Evolutionary conservation across 2,888 invertebrate genomes (phyloP).

Genomic region (Hartigia nigra): DNA sequence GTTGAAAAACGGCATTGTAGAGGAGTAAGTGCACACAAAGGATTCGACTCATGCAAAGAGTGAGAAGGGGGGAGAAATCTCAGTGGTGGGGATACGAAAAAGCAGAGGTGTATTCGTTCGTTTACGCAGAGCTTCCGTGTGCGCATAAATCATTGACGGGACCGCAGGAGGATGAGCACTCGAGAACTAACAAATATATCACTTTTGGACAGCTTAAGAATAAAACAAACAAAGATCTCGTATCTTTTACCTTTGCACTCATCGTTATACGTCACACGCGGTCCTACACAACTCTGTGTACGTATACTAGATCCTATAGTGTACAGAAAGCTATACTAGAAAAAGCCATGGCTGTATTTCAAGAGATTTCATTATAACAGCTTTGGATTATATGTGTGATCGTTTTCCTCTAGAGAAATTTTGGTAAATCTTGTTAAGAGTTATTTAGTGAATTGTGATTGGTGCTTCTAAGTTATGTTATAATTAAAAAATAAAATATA

Average conservation of each 20-base stretch:
- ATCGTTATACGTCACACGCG: background rate
- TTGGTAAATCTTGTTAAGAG: background rate
- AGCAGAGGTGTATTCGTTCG: conserved; percentile 22
- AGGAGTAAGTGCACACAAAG: background rate
- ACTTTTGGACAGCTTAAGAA: conserved; percentile 37
- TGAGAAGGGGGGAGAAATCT: background rate
- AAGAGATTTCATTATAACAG: conserved; percentile 26
- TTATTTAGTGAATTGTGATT: background rate
- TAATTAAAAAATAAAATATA: background rate
- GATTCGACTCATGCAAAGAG: background rate
- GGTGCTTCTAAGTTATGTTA: background rate
- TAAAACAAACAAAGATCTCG: conserved; percentile 34
- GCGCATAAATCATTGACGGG: conserved; percentile 36
- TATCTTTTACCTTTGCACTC: background rate
- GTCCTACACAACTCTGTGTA: background rate
- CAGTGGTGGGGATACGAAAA: conserved; percentile 18
- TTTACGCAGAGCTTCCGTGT: conserved; percentile 25
- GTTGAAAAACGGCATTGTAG: background rate
- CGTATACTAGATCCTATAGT: background rate
- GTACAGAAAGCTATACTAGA: background rate
- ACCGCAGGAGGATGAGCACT: conserved; percentile 10
- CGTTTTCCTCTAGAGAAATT: background rate
- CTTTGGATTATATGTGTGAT: background rate
- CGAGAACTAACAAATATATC: conserved; percentile 38
- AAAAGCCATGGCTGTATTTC: conserved; percentile 32